A percentile compares a stretch with the other conserved stretches of the same genome.
These are phyloP conservation scores for Myrmecobius fasciatus DNA, from an alignment of 2,113 vertebrate species.

Conservation along the genomic window DNA sequence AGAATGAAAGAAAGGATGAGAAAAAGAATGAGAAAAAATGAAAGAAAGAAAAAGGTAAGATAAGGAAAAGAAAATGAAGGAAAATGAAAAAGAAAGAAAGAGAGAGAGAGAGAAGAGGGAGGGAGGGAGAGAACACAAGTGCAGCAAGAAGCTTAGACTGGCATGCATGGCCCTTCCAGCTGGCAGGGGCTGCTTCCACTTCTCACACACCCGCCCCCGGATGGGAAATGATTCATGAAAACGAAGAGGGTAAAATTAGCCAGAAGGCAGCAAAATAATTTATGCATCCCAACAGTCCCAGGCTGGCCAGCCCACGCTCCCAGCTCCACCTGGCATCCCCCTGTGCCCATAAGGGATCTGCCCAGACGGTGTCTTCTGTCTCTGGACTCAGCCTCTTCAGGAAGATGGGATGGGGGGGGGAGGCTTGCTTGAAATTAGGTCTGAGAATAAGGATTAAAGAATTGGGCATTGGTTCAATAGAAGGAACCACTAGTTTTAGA, in stretches of 20 bases:
- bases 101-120: background rate
- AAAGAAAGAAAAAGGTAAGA: no score
- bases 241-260: conserved; percentile 79
- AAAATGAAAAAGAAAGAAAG: no score
- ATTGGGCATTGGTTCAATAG: background rate
- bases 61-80: no score
- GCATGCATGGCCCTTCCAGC: conserved; percentile 28
- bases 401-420: background rate
- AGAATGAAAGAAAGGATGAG: no score
- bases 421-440: background rate
- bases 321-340: conserved; percentile 46
- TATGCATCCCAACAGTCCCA: conserved; percentile 49
- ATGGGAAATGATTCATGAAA: conserved; percentile 80
- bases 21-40: no score
- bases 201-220: conserved; percentile 54
- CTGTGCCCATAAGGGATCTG: conserved; percentile 54
- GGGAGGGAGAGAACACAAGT: background rate
- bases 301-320: background rate
- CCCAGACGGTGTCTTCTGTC: conserved; percentile 62
- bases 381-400: conserved; percentile 54
- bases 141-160: conserved; percentile 5
- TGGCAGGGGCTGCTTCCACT: conserved; percentile 45
- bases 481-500: background rate
- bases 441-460: background rate
- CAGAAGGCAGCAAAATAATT: conserved; percentile 68